Conservation (phyloP, 2,888 invertebrate genomes). For the Caenorhabditis sinica region DNA sequence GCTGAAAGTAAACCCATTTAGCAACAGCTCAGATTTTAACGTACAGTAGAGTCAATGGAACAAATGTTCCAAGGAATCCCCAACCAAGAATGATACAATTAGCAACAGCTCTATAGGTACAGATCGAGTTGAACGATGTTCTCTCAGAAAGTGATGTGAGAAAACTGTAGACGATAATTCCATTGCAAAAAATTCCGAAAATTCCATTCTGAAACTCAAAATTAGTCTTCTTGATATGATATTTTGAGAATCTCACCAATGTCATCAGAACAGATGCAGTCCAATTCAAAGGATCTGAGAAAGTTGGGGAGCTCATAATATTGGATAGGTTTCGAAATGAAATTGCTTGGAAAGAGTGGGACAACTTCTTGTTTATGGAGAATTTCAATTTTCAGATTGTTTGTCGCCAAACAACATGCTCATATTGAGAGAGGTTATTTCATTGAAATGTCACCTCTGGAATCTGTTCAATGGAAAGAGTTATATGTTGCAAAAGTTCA, state of each 20-base stretch:
- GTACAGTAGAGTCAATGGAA: neutral
- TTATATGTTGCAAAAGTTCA: too few species aligned
- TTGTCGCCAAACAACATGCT: too few species aligned
- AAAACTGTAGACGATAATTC: conserved; percentile 11
- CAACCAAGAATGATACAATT: neutral
- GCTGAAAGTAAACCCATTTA: neutral
- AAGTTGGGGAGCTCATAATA: neutral
- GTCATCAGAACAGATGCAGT: neutral
- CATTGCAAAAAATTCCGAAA: conserved; percentile 7
- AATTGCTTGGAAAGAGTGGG: neutral
- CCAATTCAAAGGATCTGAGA: neutral
- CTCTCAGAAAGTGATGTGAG: neutral
- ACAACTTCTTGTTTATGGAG: neutral
- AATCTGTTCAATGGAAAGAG: too few species aligned
- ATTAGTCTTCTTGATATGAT: neutral
- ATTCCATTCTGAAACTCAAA: conserved; percentile 17
- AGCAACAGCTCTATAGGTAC: conserved; percentile 2
- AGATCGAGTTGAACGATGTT: conserved; percentile 40
- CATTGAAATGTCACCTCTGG: too few species aligned
- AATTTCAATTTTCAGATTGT: neutral
- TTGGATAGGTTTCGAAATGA: too few species aligned
- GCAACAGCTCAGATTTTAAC: neutral
- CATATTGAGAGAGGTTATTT: too few species aligned
- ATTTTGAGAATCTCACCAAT: neutral
- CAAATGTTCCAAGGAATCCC: conserved; percentile 1